Conservation (phyloP, 2,888 invertebrate species). For the Autographa gamma region DNA sequence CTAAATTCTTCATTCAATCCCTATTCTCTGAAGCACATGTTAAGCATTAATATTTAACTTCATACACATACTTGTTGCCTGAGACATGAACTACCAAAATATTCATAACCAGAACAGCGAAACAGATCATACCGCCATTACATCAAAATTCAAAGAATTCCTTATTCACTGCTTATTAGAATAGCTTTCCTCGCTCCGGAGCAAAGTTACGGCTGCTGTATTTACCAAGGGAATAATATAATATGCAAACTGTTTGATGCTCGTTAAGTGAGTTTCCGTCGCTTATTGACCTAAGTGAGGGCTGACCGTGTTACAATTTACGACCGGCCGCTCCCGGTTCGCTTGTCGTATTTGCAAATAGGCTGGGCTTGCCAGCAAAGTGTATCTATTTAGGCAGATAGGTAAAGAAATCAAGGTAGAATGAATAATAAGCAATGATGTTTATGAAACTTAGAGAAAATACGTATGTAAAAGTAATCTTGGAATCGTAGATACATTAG, state of each 20-base stretch:
- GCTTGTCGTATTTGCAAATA: constrained; percentile 32
- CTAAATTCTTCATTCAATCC: no score
- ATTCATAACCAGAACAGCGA: not conserved
- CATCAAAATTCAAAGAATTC: constrained; percentile 4
- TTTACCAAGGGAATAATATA: constrained; percentile 10
- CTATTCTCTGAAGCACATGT: no score
- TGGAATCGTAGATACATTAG: not conserved
- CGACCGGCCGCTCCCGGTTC: constrained; percentile 46
- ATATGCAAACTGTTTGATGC: not conserved
- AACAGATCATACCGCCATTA: constrained; percentile 4
- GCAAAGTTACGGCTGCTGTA: constrained; percentile 2
- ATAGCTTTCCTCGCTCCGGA: not conserved
- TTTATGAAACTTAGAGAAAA: not conserved
- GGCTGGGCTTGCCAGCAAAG: constrained; percentile 40
- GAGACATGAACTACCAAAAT: not conserved
- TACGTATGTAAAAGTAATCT: no score
- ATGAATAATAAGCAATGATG: not conserved
- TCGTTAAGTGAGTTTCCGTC: constrained; percentile 25
- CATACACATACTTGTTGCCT: no score
- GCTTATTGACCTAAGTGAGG: constrained; percentile 38
- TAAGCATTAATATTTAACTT: no score
- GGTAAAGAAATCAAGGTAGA: not conserved
- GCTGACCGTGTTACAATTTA: constrained; percentile 46
- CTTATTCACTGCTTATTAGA: constrained; percentile 3
- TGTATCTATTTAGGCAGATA: constrained; percentile 16